Evolutionary conservation across 2,888 invertebrate genomes (phyloP), one percentile per base, ranked within the genome.

Genomic region (Diplazon laetatorius): DNA sequence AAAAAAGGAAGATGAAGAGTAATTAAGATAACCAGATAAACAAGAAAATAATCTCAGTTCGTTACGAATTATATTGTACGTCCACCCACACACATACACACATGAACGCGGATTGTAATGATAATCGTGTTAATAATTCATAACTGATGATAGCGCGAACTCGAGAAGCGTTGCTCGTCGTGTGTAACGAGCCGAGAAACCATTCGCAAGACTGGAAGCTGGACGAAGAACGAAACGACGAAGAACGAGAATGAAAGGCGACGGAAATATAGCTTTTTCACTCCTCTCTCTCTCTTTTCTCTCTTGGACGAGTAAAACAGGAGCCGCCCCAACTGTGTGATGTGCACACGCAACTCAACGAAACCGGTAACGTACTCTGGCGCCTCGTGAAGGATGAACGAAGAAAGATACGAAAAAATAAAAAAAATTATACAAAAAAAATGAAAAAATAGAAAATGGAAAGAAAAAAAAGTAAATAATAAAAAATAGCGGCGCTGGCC

Each of bases 11-110:
- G 30, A 6, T 5, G 83, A 84, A 62, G 71, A 76, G 86, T 86
- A 87, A 88, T 88, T 87, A 88, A 88, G 88, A 88, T 88, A 84
- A 83, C 78, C 82, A 85, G 88, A 88, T 88, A 87, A 80, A 22
- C 35, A 25, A 20, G 30, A 57, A 55, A 39, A 35, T 60, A 59
- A 35, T 39, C 50, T 46, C 9, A 5, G 30, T 30, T 5, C 30
- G 30, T 74, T 71, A 35, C 65, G 57, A 71, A 71, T 71, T 63
- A 66, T 35, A 50, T 71, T 71, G 63, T 16, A 16, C 37, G 66
- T 25, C 25, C 60, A 20, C 22, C 4, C 30, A 6, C 9, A 8
- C 30, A 14, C 16, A 37, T 6, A 6, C 9, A 8, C 30, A 14
- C 16, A 37, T 20, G 48, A n/a, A 8, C 42, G 8, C 16, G 22